Evolutionary conservation across 2,888 invertebrate genomes (phyloP).

Genomic region (Mythimna lalbum): DNA sequence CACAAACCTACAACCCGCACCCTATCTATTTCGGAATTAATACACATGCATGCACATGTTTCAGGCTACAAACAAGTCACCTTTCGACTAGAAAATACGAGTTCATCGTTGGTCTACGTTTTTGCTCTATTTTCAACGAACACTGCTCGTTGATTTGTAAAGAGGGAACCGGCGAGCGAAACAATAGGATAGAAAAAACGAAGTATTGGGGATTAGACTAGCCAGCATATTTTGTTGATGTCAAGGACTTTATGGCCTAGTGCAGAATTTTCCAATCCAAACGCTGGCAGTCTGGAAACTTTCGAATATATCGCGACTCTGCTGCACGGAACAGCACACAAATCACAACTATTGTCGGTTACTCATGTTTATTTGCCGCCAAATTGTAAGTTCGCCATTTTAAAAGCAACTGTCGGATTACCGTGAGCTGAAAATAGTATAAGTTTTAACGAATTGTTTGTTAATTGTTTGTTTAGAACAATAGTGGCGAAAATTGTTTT

Average conservation of each 20-base stretch:
- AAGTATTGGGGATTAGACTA: constrained; percentile 41
- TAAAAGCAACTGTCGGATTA: constrained; percentile 49
- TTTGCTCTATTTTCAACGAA: constrained; percentile 43
- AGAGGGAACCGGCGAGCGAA: constrained; percentile 45
- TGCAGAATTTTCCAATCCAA: constrained; percentile 78
- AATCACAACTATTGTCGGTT: constrained; percentile 73
- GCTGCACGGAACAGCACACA: constrained; percentile 58
- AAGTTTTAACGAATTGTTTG: constrained; percentile 48
- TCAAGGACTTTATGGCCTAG: constrained; percentile 76
- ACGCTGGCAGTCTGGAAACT: constrained; percentile 75
- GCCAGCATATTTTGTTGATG: constrained; percentile 69
- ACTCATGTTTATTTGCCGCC: constrained; percentile 68
- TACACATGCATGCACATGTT: constrained; percentile 11
- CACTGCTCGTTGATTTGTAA: constrained; percentile 49
- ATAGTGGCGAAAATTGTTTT: constrained; percentile 28
- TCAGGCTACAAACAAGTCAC: constrained; percentile 38
- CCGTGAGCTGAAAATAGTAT: constrained; percentile 36
- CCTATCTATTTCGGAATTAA: neutral
- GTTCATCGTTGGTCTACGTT: constrained; percentile 29
- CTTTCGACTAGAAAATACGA: constrained; percentile 41
- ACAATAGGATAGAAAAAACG: constrained; percentile 51
- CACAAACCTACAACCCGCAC: neutral
- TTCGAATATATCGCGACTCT: constrained; percentile 64
- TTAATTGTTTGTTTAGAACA: constrained; percentile 42
- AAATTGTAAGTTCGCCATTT: constrained; percentile 62